Conservation (phyloP, 2,113 vertebrate species). For the Vombatus ursinus region DNA sequence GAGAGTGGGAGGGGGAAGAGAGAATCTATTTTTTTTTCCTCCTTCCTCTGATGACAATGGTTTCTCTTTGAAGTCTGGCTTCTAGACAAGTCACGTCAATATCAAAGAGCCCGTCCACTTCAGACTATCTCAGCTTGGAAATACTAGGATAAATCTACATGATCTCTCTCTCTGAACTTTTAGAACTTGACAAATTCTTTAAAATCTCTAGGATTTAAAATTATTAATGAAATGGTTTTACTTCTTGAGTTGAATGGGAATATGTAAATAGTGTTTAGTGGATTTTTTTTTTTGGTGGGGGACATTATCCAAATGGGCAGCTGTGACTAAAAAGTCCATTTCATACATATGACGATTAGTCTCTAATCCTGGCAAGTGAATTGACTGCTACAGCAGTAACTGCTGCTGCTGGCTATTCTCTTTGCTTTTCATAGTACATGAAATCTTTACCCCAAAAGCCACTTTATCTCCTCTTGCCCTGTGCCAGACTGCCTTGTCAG, state of each 20-base stretch:
- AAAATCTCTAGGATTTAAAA: constrained; percentile 4
- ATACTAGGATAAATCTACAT: constrained; percentile 38
- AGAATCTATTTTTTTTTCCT: constrained; percentile 44
- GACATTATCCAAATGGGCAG: background rate
- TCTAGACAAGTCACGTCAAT: constrained; percentile 63
- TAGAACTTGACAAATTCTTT: constrained; percentile 39
- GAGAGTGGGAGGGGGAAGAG: constrained; percentile 19
- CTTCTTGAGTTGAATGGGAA: constrained; percentile 20
- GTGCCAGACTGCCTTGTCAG: background rate
- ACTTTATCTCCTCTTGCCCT: background rate
- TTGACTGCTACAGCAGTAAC: background rate
- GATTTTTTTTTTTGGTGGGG: background rate
- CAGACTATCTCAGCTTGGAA: constrained; percentile 40
- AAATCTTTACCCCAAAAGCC: background rate
- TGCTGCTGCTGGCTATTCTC: background rate
- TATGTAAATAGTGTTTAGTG: constrained; percentile 16
- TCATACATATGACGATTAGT: constrained; percentile 7
- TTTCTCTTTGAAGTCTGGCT: constrained; percentile 80
- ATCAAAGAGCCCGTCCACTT: constrained; percentile 72
- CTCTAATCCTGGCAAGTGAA: background rate
- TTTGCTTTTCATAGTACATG: background rate
- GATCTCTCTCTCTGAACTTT: constrained; percentile 13
- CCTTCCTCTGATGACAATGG: constrained; percentile 58
- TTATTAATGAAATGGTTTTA: background rate
- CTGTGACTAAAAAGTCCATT: background rate